Evolutionary conservation across 2,797 vertebrate genomes (phyloP).

Genomic region (Thunnus albacares): DNA sequence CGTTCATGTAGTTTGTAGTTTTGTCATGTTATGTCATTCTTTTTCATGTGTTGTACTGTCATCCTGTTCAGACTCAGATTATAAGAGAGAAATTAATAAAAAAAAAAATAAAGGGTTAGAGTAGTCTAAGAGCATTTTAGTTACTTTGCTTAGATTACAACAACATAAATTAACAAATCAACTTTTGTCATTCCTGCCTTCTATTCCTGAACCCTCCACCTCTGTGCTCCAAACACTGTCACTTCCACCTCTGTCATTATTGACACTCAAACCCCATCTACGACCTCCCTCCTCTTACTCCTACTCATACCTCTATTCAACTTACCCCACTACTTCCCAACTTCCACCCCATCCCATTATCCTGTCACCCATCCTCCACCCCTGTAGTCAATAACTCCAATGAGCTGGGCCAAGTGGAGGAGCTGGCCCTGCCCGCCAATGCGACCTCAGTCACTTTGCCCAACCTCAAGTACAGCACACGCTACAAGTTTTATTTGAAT

Average conservation of each 20-base stretch:
- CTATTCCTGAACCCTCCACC: constrained; percentile 66
- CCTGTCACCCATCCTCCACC: constrained; percentile 65
- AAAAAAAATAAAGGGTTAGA: constrained; percentile 9
- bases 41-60: constrained; percentile 57
- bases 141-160: constrained; percentile 50
- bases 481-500: constrained; percentile 98
- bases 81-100: neutral
- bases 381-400: constrained; percentile 94
- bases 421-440: constrained; percentile 92
- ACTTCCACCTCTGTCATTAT: constrained; percentile 58
- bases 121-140: constrained; percentile 51
- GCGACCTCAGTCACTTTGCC: constrained; percentile 93
- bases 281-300: constrained; percentile 14
- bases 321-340: constrained; percentile 54
- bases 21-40: constrained; percentile 43
- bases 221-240: constrained; percentile 58
- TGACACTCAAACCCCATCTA: constrained; percentile 54
- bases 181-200: constrained; percentile 73
- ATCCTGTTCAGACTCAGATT: constrained; percentile 44
- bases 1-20: constrained; percentile 67
- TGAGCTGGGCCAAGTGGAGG: constrained; percentile 92
- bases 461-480: constrained; percentile 95
- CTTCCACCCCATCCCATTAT: constrained; percentile 53
- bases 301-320: constrained; percentile 47
- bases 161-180: constrained; percentile 73